These are phyloP conservation scores for Ischnura elegans DNA, from an alignment of 2,888 invertebrate genomes.

Conservation along the genomic window DNA sequence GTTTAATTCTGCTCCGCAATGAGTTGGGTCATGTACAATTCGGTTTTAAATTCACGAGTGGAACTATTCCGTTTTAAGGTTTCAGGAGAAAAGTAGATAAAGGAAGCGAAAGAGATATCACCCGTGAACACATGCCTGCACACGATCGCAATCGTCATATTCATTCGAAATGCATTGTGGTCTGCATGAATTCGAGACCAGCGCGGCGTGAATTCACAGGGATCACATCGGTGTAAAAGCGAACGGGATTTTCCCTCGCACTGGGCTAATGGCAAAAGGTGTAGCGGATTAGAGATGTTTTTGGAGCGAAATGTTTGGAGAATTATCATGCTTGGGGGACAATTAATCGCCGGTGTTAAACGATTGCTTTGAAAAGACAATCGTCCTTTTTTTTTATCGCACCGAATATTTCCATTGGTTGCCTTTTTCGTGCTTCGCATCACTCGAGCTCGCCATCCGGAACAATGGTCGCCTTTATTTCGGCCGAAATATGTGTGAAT, in stretches of 20 bases:
- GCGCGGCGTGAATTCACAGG: neutral
- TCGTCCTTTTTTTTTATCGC: neutral
- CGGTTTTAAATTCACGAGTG: too few species aligned
- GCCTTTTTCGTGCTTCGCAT: neutral
- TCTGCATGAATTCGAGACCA: constrained; percentile 36
- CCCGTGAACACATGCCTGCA: too few species aligned
- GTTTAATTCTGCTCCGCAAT: too few species aligned
- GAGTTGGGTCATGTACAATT: too few species aligned
- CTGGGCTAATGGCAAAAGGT: neutral
- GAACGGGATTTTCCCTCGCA: neutral
- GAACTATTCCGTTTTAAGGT: too few species aligned
- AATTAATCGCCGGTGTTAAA: neutral
- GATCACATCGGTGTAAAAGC: neutral
- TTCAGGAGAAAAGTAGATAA: too few species aligned
- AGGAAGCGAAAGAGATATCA: too few species aligned
- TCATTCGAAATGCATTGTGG: constrained; percentile 10
- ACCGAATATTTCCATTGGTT: neutral
- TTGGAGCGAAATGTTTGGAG: neutral
- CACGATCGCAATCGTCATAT: too few species aligned
- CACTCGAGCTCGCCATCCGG: neutral
- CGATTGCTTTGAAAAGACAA: neutral
- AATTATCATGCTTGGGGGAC: neutral
- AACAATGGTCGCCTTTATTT: neutral
- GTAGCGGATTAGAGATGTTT: neutral
- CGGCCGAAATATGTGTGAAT: too few species aligned